Evolutionary conservation across 1,140 invertebrate species (phyloP).

Genomic region (Drosophila miranda): DNA sequence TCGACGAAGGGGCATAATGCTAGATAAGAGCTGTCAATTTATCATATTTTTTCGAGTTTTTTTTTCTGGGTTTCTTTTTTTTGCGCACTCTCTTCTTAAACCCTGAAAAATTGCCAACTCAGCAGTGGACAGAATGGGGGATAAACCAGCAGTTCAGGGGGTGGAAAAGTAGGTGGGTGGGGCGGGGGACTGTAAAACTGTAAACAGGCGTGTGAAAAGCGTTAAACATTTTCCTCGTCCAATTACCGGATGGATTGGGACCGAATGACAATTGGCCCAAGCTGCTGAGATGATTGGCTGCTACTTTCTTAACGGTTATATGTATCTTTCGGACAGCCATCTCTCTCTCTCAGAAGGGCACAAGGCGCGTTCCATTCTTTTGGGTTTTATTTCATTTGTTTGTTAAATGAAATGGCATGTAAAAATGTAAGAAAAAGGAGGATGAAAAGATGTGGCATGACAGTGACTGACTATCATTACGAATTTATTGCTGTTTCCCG

Average conservation of each 20-base stretch:
- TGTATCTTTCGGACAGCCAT: constrained; percentile 50
- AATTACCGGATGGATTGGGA: constrained; percentile 35
- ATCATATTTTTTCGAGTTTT: constrained; percentile 36
- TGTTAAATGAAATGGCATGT: constrained; percentile 78
- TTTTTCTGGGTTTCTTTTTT: neutral
- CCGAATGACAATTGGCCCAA: constrained; percentile 53
- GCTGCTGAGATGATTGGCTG: constrained; percentile 28
- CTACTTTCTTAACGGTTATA: too few relatives aligned
- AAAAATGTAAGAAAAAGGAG: constrained; percentile 10
- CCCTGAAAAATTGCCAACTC: constrained; percentile 25
- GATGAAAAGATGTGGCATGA: constrained; percentile 28
- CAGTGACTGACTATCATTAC: constrained; percentile 75
- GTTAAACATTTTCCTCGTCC: constrained; percentile 47
- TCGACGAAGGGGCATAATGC: constrained; percentile 41
- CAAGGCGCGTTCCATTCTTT: neutral
- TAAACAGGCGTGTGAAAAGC: constrained; percentile 57
- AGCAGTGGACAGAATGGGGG: neutral
- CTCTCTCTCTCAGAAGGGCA: constrained; percentile 14
- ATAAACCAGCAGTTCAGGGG: too few relatives aligned
- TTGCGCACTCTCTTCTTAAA: constrained; percentile 21
- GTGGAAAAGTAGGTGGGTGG: too few relatives aligned
- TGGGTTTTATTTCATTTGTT: constrained; percentile 67
- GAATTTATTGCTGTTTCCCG: constrained; percentile 61
- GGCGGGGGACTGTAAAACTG: constrained; percentile 3
- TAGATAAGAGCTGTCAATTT: constrained; percentile 76